A percentile compares a stretch with the other conserved stretches of the same genome.
phyloP scores from a whole-genome alignment of 1,140 invertebrate genomes.

The Rhynchophorus ferrugineus region DNA sequence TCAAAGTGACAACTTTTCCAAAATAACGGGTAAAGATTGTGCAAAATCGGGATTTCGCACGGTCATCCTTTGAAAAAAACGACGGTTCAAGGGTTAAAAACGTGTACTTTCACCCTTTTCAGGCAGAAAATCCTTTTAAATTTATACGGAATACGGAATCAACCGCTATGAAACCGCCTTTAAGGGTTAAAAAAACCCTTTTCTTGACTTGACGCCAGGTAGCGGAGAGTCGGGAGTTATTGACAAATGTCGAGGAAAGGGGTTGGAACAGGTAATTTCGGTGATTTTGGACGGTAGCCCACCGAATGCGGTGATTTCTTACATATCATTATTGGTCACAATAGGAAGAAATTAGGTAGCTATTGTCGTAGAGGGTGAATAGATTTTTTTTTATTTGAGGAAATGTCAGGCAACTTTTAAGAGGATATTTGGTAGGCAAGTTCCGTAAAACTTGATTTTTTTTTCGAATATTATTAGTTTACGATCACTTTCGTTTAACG shows the following conservation, averaged over 20 bases:
- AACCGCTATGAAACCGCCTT: neutral
- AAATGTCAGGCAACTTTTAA: neutral
- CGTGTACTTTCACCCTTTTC: neutral
- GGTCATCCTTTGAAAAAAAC: neutral
- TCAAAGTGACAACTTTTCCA: neutral
- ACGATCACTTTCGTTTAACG: no score
- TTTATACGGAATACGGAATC: neutral
- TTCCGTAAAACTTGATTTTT: no score
- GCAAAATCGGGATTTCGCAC: neutral
- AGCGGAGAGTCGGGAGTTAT: neutral
- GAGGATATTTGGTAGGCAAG: no score
- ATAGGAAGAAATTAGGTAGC: neutral
- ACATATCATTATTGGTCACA: neutral
- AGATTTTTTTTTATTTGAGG: neutral
- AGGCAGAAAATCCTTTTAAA: neutral
- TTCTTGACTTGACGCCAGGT: neutral
- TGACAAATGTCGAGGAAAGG: neutral
- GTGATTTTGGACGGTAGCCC: neutral
- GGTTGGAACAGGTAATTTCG: neutral
- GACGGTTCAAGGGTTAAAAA: neutral
- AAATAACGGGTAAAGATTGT: neutral
- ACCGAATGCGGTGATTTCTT: neutral
- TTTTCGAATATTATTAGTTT: no score
- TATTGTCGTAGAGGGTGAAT: neutral
- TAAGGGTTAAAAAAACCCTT: neutral